Percentiles rank a stretch among this genome's conserved stretches.
These are phyloP conservation scores for Philonicus albiceps DNA, from an alignment of 2,888 invertebrate species.

Conservation along the genomic window DNA sequence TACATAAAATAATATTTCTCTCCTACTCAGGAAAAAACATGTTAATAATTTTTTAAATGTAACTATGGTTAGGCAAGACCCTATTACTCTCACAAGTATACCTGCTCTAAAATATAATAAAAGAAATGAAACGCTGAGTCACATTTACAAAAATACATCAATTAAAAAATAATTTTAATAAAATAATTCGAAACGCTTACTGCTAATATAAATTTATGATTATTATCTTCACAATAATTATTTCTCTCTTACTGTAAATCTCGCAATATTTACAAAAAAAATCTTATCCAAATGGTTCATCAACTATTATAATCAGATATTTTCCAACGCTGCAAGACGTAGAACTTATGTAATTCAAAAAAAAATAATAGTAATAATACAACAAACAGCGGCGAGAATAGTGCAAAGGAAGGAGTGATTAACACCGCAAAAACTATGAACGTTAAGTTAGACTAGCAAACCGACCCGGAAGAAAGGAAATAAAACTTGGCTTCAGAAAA, in stretches of 20 bases:
- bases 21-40: not conserved
- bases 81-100: not conserved
- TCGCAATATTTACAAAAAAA: not conserved
- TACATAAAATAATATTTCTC: not conserved
- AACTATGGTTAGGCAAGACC: not conserved
- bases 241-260: not conserved
- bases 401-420: not conserved
- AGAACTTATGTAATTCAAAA: not conserved
- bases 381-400: not conserved
- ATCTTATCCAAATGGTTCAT: not conserved
- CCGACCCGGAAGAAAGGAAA: not conserved
- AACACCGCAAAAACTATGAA: not conserved
- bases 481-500: not conserved
- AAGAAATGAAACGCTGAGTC: not conserved
- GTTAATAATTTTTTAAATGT: not conserved
- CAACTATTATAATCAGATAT: not conserved
- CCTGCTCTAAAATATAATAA: not conserved
- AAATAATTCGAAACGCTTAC: not conserved
- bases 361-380: not conserved
- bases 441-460: not conserved
- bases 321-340: not conserved
- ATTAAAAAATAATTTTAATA: not conserved
- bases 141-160: not conserved
- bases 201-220: not conserved
- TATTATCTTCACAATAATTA: not conserved